Conservation (phyloP, 2,113 vertebrate genomes). For the Lutjanus erythropterus region DNA sequence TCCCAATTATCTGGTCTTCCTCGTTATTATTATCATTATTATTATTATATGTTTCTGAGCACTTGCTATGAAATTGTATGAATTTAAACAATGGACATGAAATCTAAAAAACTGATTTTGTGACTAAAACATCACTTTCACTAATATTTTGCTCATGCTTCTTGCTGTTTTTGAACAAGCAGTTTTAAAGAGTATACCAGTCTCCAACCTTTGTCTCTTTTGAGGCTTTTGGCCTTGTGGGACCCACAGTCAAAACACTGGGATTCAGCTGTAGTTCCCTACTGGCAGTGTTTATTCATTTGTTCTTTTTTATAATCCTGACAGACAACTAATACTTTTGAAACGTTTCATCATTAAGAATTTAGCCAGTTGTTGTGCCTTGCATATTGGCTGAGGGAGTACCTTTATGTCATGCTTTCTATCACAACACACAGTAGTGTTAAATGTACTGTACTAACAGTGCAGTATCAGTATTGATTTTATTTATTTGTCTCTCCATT, state of each 20-base stretch:
- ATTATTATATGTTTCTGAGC: not conserved
- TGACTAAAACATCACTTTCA: not conserved
- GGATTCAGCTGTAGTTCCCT: slow-evolving; percentile 43
- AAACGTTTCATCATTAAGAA: slow-evolving; percentile 43
- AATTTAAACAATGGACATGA: slow-evolving; percentile 2
- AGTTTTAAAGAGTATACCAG: not conserved
- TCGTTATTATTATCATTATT: not conserved
- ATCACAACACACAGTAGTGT: slow-evolving; percentile 39
- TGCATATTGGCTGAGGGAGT: slow-evolving; percentile 61
- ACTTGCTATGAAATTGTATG: not conserved
- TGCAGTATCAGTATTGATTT: slow-evolving; percentile 38
- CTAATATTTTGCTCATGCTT: not conserved
- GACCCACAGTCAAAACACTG: slow-evolving; percentile 31
- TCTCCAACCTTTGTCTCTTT: not conserved
- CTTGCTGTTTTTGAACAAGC: slow-evolving; percentile 3
- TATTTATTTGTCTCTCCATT: slow-evolving; percentile 70
- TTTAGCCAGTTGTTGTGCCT: slow-evolving; percentile 70
- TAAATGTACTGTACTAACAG: slow-evolving; percentile 31
- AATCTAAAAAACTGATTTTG: not conserved
- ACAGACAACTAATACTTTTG: slow-evolving; percentile 43
- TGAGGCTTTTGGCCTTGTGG: slow-evolving; percentile 23
- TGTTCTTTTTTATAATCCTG: slow-evolving; percentile 27
- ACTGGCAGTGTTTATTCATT: slow-evolving; percentile 22
- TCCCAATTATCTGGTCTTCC: slow-evolving; percentile 33
- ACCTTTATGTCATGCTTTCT: slow-evolving; percentile 48